phyloP scores from a whole-genome alignment of 1,140 invertebrate genomes.

The Cotesia vestalis region DNA sequence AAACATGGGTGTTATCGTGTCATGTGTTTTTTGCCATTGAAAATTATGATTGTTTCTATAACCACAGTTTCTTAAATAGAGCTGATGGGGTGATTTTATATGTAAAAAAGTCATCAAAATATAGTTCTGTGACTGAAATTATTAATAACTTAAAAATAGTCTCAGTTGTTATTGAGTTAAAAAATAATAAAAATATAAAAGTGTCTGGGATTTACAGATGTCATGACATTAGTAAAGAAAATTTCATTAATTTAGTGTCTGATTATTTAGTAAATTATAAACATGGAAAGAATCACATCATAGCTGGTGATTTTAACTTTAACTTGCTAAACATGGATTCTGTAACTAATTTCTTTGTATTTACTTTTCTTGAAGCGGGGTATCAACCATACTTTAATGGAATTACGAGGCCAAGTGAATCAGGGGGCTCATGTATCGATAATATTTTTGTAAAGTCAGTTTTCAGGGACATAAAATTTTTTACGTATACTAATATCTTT shows the following conservation, averaged over 20 bases:
- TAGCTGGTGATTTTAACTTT: too few species aligned
- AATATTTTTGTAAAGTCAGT: neutral
- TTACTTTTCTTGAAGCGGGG: neutral
- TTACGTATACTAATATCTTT: neutral
- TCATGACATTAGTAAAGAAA: too few species aligned
- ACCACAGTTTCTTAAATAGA: neutral
- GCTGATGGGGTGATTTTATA: neutral
- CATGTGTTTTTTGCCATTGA: neutral
- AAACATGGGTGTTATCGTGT: neutral
- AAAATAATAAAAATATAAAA: too few species aligned
- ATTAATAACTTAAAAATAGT: neutral
- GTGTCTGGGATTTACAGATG: too few species aligned
- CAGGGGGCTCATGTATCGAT: neutral
- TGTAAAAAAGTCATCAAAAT: neutral
- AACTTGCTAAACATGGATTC: too few species aligned
- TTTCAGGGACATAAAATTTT: neutral
- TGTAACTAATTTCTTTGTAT: too few species aligned
- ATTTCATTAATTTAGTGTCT: too few species aligned
- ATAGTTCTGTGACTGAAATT: neutral
- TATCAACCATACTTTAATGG: constrained; percentile 1
- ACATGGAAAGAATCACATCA: too few species aligned
- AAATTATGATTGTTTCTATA: neutral
- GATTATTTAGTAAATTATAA: too few species aligned
- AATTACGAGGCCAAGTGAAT: neutral
- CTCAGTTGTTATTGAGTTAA: too few species aligned